Evolutionary conservation across 2,888 invertebrate species (phyloP).

Genomic region (Phasia obesa): DNA sequence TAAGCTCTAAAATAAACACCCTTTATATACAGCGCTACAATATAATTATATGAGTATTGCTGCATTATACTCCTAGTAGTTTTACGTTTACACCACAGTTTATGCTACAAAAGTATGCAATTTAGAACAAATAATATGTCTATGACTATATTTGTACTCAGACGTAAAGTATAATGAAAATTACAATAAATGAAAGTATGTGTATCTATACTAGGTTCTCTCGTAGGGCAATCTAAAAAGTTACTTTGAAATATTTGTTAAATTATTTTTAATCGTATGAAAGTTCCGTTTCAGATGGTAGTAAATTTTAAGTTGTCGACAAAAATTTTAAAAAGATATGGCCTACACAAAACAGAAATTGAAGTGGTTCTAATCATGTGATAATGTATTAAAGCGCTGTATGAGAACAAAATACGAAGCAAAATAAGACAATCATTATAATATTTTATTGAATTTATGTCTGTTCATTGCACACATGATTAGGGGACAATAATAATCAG

Average conservation of each 20-base stretch:
- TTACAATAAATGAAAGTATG: background rate
- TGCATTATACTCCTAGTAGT: conserved; percentile 57
- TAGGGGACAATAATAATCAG: no score
- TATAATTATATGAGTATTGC: conserved; percentile 49
- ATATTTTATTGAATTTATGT: no score
- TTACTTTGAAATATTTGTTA: background rate
- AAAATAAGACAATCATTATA: no score
- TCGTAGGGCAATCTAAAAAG: background rate
- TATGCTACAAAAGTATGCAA: conserved; percentile 56
- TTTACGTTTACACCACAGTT: conserved; percentile 53
- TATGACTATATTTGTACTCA: background rate
- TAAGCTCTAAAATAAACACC: background rate
- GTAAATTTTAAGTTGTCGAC: no score
- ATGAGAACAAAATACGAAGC: no score
- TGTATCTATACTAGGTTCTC: background rate
- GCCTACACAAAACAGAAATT: no score
- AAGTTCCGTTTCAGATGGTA: no score
- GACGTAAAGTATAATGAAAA: conserved; percentile 27
- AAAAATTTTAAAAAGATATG: no score
- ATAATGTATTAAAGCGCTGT: no score
- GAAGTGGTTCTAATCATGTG: no score
- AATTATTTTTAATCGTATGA: no score
- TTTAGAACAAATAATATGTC: conserved; percentile 35
- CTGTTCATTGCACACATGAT: no score
- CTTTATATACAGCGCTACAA: conserved; percentile 31